Evolutionary conservation across 2,113 vertebrate genomes (phyloP).

Genomic region (Panthera uncia): DNA sequence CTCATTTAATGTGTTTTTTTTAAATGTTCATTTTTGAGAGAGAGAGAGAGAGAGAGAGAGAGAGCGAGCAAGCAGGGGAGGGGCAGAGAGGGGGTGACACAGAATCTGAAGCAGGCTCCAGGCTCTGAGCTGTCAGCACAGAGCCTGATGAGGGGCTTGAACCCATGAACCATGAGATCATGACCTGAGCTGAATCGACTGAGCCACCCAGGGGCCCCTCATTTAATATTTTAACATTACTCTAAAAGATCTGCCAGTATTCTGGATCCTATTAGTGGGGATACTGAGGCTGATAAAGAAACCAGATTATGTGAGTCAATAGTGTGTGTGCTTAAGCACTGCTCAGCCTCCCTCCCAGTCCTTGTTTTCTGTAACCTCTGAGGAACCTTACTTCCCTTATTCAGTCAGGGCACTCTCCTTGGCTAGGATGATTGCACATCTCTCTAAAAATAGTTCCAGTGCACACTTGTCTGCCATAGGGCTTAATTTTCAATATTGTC

Average conservation of each 20-base stretch:
- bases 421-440: background rate
- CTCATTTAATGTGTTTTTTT: background rate
- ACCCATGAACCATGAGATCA: no score
- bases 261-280: background rate
- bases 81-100: no score
- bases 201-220: background rate
- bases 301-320: background rate
- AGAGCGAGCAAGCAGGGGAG: no score
- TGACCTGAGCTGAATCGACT: no score
- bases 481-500: background rate
- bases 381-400: background rate
- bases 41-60: no score
- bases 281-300: background rate
- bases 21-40: no score
- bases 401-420: background rate
- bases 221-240: background rate
- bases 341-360: background rate
- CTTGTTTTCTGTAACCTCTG: background rate
- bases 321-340: background rate
- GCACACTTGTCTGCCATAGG: background rate
- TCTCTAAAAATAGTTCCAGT: background rate
- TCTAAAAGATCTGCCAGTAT: background rate
- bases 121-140: no score
- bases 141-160: no score
- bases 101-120: no score